Conservation (phyloP, 1,140 invertebrate genomes). For the Drosophila grimshawi region DNA sequence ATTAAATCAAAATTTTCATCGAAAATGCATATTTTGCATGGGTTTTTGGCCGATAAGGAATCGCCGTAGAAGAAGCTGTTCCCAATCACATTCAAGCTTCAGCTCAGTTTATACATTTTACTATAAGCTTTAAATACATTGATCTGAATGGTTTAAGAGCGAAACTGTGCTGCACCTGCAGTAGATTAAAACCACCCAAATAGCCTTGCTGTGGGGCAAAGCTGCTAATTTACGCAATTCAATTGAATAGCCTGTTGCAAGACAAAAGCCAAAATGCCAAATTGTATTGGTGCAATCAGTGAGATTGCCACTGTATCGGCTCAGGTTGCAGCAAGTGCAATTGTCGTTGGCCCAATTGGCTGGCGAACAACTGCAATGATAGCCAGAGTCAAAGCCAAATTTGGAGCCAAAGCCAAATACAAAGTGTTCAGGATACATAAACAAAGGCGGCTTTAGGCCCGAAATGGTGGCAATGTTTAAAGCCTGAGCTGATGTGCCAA, state of each 20-base stretch:
- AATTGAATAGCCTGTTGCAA: constrained; percentile 70
- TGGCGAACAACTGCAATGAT: not conserved
- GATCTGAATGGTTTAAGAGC: not conserved
- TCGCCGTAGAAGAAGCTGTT: no score
- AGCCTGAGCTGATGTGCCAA: constrained; percentile 23
- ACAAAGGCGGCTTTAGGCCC: constrained; percentile 11
- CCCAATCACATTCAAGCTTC: no score
- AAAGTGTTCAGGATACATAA: constrained; percentile 19
- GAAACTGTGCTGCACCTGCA: not conserved
- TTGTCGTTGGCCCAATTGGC: constrained; percentile 56
- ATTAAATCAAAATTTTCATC: no score
- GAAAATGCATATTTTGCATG: no score
- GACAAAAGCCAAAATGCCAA: constrained; percentile 61
- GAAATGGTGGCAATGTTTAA: not conserved
- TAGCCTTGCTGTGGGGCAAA: constrained; percentile 2
- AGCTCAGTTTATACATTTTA: no score
- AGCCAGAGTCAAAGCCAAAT: not conserved
- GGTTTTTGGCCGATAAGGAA: no score
- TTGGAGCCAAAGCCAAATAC: not conserved
- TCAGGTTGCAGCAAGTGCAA: constrained; percentile 37
- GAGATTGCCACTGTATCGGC: constrained; percentile 48
- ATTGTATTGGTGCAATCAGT: constrained; percentile 72
- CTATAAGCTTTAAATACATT: not conserved
- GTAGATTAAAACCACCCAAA: constrained; percentile 5
- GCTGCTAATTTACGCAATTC: constrained; percentile 68